Conservation (phyloP, 2,888 invertebrate species). For the Sabellastarte sp. region DNA sequence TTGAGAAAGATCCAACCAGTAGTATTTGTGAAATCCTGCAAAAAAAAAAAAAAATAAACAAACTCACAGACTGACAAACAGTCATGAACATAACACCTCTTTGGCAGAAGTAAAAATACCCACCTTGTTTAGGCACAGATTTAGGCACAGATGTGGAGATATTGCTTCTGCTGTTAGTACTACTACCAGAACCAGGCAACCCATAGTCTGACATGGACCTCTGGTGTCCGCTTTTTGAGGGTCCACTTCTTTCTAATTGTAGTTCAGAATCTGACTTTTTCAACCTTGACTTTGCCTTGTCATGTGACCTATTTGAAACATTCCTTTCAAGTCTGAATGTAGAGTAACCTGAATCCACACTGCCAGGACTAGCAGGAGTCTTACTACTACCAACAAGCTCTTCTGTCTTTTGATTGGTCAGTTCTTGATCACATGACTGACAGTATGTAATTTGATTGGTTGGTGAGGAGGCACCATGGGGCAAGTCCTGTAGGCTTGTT, state of each 20-base stretch:
- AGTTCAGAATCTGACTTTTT: not conserved
- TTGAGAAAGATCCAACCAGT: no score
- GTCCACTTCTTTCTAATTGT: no score
- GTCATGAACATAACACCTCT: no score
- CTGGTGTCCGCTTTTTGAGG: not conserved
- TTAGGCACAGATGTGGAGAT: no score
- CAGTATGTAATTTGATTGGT: not conserved
- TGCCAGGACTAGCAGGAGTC: not conserved
- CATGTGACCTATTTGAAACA: not conserved
- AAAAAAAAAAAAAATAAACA: no score
- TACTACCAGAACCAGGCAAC: conserved; percentile 49
- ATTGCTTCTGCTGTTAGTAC: no score
- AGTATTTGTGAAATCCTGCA: no score
- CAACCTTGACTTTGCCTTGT: not conserved
- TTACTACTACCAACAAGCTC: not conserved
- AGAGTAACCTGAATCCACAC: not conserved
- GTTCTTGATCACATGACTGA: not conserved
- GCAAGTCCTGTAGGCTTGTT: not conserved
- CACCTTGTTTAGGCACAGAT: no score
- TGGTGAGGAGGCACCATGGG: not conserved
- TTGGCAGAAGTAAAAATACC: no score
- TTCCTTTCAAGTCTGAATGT: not conserved
- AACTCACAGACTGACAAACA: no score
- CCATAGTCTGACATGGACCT: not conserved
- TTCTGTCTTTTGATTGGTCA: not conserved